phyloP scores from a whole-genome alignment of 2,797 vertebrate species.

The Rhodeus uyekii region DNA sequence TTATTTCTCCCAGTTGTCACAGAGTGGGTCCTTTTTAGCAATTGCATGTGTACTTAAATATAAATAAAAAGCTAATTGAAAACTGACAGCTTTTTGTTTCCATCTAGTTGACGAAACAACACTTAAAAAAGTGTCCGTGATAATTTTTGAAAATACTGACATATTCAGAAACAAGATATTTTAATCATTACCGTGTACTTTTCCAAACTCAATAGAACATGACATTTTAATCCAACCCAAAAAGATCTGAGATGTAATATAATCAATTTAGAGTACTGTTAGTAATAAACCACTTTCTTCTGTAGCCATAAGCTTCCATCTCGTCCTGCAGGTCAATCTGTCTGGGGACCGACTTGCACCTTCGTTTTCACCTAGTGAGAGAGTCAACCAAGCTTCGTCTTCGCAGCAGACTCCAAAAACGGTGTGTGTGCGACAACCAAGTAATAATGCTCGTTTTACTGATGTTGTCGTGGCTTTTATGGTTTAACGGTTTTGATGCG shows the following conservation, averaged over 20 bases:
- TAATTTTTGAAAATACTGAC: neutral
- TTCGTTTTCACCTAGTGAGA: slow-evolving; percentile 67
- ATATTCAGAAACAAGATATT: neutral
- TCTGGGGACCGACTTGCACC: slow-evolving; percentile 83
- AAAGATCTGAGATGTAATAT: neutral
- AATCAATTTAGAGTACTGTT: neutral
- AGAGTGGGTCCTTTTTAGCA: neutral
- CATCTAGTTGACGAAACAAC: neutral
- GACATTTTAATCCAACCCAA: neutral
- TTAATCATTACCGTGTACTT: neutral
- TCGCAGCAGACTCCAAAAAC: slow-evolving; percentile 69
- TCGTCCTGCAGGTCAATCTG: slow-evolving; percentile 76
- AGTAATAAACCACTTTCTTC: neutral
- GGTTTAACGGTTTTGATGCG: neutral
- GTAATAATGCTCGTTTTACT: neutral
- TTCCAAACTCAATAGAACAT: neutral
- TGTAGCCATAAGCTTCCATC: neutral
- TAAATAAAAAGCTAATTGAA: too few species aligned
- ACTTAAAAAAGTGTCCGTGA: neutral
- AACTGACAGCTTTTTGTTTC: too few species aligned
- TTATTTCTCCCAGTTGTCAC: neutral
- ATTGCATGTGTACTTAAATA: too few species aligned
- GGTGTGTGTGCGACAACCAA: slow-evolving; percentile 42
- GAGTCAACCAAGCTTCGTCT: slow-evolving; percentile 77
- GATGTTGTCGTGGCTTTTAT: neutral